Evolutionary conservation across 2,888 invertebrate species (phyloP).

Genomic region (Ormyrus rosae): DNA sequence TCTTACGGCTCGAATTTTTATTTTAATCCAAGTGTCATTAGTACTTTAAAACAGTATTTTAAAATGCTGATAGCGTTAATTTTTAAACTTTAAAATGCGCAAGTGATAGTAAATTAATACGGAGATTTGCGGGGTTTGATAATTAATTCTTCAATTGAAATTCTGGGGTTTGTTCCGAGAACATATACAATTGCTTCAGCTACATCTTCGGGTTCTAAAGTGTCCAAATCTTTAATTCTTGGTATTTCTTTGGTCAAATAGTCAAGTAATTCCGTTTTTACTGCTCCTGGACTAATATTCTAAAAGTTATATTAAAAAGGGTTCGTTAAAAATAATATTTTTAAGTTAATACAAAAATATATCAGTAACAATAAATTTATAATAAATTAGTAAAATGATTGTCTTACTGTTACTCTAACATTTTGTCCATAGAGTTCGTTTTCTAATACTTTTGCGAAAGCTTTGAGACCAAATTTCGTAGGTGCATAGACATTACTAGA

Average conservation of each 20-base stretch:
- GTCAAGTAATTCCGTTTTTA: constrained; percentile 77
- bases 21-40: constrained; percentile 18
- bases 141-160: constrained; percentile 65
- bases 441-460: constrained; percentile 78
- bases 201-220: constrained; percentile 72
- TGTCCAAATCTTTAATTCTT: constrained; percentile 12
- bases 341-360: no score
- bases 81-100: constrained; percentile 41
- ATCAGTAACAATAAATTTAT: no score
- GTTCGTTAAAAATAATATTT: no score
- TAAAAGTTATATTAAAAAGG: constrained; percentile 64
- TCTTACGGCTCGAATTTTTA: constrained; percentile 7
- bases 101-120: not conserved
- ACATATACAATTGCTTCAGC: constrained; percentile 73
- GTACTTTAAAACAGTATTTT: not conserved
- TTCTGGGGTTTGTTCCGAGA: constrained; percentile 70
- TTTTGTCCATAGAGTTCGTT: constrained; percentile 75
- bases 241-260: not conserved
- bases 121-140: constrained; percentile 59
- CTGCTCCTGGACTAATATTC: constrained; percentile 82
- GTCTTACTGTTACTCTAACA: constrained; percentile 56
- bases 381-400: not conserved
- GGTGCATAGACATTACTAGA: constrained; percentile 77
- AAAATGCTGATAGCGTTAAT: constrained; percentile 9
- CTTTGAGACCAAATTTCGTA: constrained; percentile 79